Percentiles rank a stretch among this genome's conserved stretches.
These are phyloP conservation scores for Heteromurus nitidus DNA, from an alignment of 2,888 invertebrate species.

Conservation along the genomic window DNA sequence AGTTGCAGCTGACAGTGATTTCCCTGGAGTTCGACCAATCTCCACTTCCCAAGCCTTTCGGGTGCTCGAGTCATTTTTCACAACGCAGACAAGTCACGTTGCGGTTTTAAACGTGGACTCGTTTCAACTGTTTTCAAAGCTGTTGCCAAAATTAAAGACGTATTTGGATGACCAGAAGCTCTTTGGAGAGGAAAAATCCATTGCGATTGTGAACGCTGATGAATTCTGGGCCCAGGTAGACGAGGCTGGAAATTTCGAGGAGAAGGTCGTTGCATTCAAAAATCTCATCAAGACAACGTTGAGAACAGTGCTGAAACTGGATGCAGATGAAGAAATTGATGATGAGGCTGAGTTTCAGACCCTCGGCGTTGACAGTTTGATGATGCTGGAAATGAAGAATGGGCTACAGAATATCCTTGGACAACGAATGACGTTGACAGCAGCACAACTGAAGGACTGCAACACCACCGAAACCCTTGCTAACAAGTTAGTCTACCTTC, in stretches of 20 bases:
- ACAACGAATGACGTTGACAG: background rate
- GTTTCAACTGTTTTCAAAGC: background rate
- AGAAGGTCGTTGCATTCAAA: slow-evolving; percentile 21
- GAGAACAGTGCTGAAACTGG: slow-evolving; percentile 40
- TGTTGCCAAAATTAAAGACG: slow-evolving; percentile 7
- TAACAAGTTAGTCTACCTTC: background rate
- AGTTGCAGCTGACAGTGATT: slow-evolving; percentile 31
- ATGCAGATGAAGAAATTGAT: slow-evolving; percentile 46
- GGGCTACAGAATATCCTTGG: slow-evolving; percentile 35
- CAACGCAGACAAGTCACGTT: background rate
- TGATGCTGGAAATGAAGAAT: slow-evolving; percentile 67
- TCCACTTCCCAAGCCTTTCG: slow-evolving; percentile 22
- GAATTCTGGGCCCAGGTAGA: slow-evolving; percentile 57
- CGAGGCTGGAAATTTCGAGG: background rate
- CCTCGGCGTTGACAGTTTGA: slow-evolving; percentile 60
- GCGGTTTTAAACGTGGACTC: slow-evolving; percentile 21
- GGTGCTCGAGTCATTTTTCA: background rate
- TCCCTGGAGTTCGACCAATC: slow-evolving; percentile 17
- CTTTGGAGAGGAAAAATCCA: background rate
- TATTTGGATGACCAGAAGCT: slow-evolving; percentile 39
- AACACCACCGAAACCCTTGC: background rate
- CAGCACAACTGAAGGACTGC: slow-evolving; percentile 17
- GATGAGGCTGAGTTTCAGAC: slow-evolving; percentile 53
- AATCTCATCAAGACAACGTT: slow-evolving; percentile 25
- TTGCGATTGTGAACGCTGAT: background rate